These are phyloP conservation scores for Drosophila ustulata DNA, from an alignment of 2,888 invertebrate species.

Conservation along the genomic window DNA sequence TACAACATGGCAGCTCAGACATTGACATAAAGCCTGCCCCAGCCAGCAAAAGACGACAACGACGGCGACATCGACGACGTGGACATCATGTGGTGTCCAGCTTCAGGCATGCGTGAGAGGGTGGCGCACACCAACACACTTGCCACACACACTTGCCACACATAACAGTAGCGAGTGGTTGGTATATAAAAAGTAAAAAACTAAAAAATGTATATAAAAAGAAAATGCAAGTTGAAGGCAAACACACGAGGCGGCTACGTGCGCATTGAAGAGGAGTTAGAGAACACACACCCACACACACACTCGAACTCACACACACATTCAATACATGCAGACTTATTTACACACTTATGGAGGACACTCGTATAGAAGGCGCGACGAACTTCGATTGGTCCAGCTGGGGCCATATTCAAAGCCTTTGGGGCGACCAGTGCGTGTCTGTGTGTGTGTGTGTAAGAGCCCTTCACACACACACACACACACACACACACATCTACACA, in stretches of 20 bases:
- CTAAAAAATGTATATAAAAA: constrained; percentile 71
- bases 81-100: constrained; percentile 47
- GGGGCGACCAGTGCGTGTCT: constrained; percentile 58
- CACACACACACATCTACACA: neutral
- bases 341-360: constrained; percentile 3
- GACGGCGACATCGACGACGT: constrained; percentile 3
- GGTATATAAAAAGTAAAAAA: constrained; percentile 49
- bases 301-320: constrained; percentile 6
- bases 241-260: constrained; percentile 51
- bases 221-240: constrained; percentile 74
- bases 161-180: constrained; percentile 45
- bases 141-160: constrained; percentile 27
- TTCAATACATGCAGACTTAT: neutral
- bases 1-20: constrained; percentile 79
- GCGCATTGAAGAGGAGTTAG: constrained; percentile 33
- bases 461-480: constrained; percentile 29
- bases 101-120: constrained; percentile 66
- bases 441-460: constrained; percentile 26
- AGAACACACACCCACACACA: constrained; percentile 33
- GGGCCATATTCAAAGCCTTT: constrained; percentile 55
- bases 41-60: constrained; percentile 15
- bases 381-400: constrained; percentile 73
- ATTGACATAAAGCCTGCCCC: constrained; percentile 72
- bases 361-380: constrained; percentile 56
- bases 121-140: constrained; percentile 31